These are phyloP conservation scores for Eudemis profundana DNA, from an alignment of 2,888 invertebrate species.

Conservation along the genomic window DNA sequence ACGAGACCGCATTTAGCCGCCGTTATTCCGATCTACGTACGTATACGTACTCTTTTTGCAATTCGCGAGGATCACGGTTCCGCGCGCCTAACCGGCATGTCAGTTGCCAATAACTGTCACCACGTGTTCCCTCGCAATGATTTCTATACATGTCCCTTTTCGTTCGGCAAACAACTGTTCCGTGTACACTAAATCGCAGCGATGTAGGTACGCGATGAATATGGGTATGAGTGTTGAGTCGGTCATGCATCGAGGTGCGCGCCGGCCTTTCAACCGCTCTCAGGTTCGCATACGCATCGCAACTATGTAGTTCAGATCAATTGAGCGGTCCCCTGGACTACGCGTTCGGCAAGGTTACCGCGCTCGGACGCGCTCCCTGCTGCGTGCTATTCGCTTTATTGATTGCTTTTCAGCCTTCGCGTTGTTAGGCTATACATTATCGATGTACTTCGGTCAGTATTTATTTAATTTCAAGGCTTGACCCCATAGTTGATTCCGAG, in stretches of 20 bases:
- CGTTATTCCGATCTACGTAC: constrained; percentile 47
- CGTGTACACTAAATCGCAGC: constrained; percentile 40
- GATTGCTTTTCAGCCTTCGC: constrained; percentile 42
- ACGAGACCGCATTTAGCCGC: constrained; percentile 80
- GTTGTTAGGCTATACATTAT: constrained; percentile 40
- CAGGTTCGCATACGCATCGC: constrained; percentile 78
- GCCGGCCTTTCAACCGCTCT: constrained; percentile 65
- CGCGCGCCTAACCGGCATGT: constrained; percentile 32
- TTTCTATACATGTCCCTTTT: constrained; percentile 43
- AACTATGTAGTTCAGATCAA: constrained; percentile 76
- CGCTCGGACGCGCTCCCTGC: constrained; percentile 56
- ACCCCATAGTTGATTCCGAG: constrained; percentile 35
- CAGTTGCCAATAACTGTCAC: constrained; percentile 20
- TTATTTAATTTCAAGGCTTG: constrained; percentile 42
- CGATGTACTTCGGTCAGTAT: constrained; percentile 41
- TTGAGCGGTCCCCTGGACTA: constrained; percentile 76
- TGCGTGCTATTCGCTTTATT: constrained; percentile 51
- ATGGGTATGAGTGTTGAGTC: constrained; percentile 50
- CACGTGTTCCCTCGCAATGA: constrained; percentile 27
- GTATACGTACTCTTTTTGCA: constrained; percentile 23
- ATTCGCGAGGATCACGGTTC: constrained; percentile 24
- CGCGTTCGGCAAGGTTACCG: constrained; percentile 75
- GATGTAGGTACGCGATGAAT: constrained; percentile 44
- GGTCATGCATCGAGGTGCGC: constrained; percentile 54
- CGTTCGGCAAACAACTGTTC: constrained; percentile 43